Evolutionary conservation across 2,797 vertebrate species (phyloP).

Genomic region (Melopsittacus undulatus): DNA sequence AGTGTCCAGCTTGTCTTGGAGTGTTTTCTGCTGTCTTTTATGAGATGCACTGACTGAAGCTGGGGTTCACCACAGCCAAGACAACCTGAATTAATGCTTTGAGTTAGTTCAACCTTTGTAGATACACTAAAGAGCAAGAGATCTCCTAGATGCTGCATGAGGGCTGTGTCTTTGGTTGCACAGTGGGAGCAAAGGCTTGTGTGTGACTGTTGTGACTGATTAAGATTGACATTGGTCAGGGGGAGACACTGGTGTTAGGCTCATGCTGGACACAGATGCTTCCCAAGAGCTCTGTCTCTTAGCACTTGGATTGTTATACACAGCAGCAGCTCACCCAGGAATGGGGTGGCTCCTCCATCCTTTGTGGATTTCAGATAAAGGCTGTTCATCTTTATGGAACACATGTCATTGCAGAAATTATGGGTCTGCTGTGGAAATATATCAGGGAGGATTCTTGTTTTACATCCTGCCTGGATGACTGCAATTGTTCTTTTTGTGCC

Average conservation of each 20-base stretch:
- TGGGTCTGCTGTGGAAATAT: not conserved
- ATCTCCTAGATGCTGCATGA: not conserved
- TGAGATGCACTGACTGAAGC: not conserved
- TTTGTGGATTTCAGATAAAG: not conserved
- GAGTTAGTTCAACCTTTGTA: not conserved
- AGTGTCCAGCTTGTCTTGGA: not conserved
- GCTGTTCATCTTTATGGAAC: not conserved
- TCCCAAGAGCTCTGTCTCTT: not conserved
- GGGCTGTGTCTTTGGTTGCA: not conserved
- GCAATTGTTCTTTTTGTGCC: not conserved
- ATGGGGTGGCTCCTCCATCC: not conserved
- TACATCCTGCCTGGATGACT: not conserved
- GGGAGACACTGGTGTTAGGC: too few species aligned
- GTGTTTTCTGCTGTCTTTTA: not conserved
- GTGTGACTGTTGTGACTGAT: not conserved
- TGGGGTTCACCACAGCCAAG: not conserved
- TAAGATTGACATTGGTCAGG: not conserved
- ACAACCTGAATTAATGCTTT: too few species aligned
- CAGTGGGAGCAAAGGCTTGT: not conserved
- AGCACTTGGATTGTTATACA: not conserved
- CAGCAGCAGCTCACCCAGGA: not conserved
- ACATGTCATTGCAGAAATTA: not conserved
- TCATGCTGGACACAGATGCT: accelerated
- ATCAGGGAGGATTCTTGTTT: not conserved
- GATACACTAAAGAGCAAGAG: not conserved